Evolutionary conservation across 2,113 vertebrate species (phyloP), one percentile per base, ranked within the genome.

Genomic region (Melanostigma gelatinosum): DNA sequence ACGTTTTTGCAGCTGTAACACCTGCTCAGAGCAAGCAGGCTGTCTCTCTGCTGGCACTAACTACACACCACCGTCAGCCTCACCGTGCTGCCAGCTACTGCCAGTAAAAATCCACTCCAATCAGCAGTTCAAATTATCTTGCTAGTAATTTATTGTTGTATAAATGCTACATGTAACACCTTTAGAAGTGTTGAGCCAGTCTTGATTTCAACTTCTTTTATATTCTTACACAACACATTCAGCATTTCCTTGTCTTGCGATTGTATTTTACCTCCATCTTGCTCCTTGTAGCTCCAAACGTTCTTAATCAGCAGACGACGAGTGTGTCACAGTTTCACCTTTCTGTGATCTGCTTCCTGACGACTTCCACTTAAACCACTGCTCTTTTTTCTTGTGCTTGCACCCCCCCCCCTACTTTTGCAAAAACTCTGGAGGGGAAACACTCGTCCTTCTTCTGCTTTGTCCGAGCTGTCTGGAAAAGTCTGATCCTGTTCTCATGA

Each of bases 1-100:
- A 79, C n/a, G 18, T 77, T 80, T 80, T n/a, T 74, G 60, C 79
- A 77, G 72, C 80, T 67, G 52, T n/a, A 73, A 55, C 87, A 82
- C 86, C 82, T 86, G 82, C 69, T 86, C 52, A 12, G 48, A 11
- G 9, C 64, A 44, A 54, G 54, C 70, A 55, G 65, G 29, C 48
- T 13, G 16, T 24, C 55, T 72, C 75, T 71, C 42, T 71, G 13
- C 58, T 74, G 72, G 50, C 72, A 40, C 61, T 24, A 18, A 55
- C 54, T 76, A 7, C 16, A 67, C 50, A 6, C 60, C 75, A 55
- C 54, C 18, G 6, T 72, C 66, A 24, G 8, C 75, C 73, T 61
- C 36, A 11, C 3, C 9, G 6, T 24, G 50, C 55, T 81, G 52
- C 66, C 44, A 68, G 15, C 50, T 50, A 57, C 46, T 24, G 22